These are phyloP conservation scores for Oasisia sp. DNA, from an alignment of 2,888 invertebrate species.

Conservation along the genomic window DNA sequence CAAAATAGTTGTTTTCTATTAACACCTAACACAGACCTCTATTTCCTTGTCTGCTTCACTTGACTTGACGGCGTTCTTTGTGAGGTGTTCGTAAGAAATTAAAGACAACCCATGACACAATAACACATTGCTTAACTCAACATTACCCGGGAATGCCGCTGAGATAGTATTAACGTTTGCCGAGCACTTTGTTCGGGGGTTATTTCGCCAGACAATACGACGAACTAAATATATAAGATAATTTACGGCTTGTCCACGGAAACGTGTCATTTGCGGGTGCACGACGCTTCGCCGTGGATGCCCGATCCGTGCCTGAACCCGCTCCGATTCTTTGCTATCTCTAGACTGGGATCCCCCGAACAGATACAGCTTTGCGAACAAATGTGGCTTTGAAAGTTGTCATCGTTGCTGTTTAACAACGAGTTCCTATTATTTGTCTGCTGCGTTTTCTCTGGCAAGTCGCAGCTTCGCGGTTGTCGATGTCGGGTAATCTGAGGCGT, in stretches of 20 bases:
- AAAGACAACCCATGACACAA: neutral
- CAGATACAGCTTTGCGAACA: neutral
- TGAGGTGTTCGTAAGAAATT: neutral
- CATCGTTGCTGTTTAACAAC: neutral
- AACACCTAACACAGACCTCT: neutral
- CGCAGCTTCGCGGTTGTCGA: neutral
- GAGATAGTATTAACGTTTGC: neutral
- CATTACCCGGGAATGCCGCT: neutral
- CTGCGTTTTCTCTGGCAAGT: neutral
- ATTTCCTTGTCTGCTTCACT: neutral
- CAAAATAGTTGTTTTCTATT: neutral
- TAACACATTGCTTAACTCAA: neutral
- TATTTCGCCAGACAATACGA: neutral
- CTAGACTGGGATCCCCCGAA: neutral
- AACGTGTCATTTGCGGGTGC: neutral
- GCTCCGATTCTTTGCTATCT: neutral
- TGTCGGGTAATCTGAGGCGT: neutral
- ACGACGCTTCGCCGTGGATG: neutral
- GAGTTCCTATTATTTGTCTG: neutral
- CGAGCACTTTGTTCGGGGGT: neutral
- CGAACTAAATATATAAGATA: neutral
- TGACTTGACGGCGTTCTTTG: neutral
- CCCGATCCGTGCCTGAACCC: neutral
- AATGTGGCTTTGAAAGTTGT: neutral
- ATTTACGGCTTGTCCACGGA: neutral